Base-by-base conservation (phyloP, 2,797 vertebrate genomes). In the Acanthiza pusilla region DNA sequence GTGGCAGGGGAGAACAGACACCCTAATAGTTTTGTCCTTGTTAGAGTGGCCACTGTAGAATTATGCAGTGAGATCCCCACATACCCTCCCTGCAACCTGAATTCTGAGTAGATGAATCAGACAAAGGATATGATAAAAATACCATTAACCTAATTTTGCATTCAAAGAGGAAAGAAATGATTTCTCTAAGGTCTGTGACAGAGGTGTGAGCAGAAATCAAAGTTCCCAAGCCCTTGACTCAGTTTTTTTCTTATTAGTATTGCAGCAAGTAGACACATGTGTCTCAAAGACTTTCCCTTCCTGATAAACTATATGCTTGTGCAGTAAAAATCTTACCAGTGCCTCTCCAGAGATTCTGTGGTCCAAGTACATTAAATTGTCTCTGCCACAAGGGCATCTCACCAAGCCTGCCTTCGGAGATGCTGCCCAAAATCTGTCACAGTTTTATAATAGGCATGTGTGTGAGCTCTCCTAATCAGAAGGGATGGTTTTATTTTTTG, bases 111-210 rank as follows among this genome's bases (percentile, higher is more conserved):
- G 67, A 62, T 63, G 66, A 89, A 86, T 82, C 71, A 63, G 79
- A 89, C 73, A 94, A 92, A 94, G 67, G 36, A 53, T 78, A 77
- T 53, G 32, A 93, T 85, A 91, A 94, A 87, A 92, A 85, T 86
- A 81, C 71, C 68, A 90, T 93, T 94, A 94, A 93, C 45, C 76
- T 89, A 54, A 65, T 88, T 92, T 93, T 88, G 51, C 50, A 94
- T 95, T 79, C 80, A 68, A 81, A 92, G 67, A 75, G 53, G 79
- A 72, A 92, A 91, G 66, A 82, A 85, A 88, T 91, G 4, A 91
- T 93, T 95, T 95, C 91, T 93, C 68, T 40, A 32, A 85, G 73
- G 82, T 90, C 85, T 93, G 34, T 45, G 40, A 20, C 25, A 62
- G 76, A 89, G 53, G 43, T 91, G 32, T 78, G 71, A 94, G 86